Percentiles rank a stretch among this genome's conserved stretches.
Conservation (phyloP, 2,113 vertebrate species). For the Rhinogobius similis region DNA sequence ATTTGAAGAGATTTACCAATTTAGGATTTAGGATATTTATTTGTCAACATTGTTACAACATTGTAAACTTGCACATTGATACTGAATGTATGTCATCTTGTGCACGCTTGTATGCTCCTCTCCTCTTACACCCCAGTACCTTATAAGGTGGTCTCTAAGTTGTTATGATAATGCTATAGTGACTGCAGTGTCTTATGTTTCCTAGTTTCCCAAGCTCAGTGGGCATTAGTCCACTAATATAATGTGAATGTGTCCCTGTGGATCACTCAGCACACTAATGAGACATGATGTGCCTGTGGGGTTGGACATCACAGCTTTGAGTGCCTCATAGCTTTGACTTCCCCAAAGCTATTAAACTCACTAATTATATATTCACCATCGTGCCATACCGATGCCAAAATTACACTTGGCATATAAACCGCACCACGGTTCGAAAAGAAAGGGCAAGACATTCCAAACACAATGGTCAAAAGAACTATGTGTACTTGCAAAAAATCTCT, state of each 20-base stretch:
- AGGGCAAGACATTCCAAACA: slow-evolving; percentile 26
- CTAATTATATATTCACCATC: slow-evolving; percentile 63
- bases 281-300: slow-evolving; percentile 35
- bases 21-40: not conserved
- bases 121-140: not conserved
- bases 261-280: slow-evolving; percentile 48
- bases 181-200: slow-evolving; percentile 18
- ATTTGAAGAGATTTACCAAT: not conserved
- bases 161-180: not conserved
- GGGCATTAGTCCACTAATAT: slow-evolving; percentile 29
- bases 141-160: not conserved
- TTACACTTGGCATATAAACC: slow-evolving; percentile 70
- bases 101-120: not conserved
- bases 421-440: slow-evolving; percentile 42
- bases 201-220: slow-evolving; percentile 9
- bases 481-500: not conserved
- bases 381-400: slow-evolving; percentile 54
- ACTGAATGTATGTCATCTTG: not conserved
- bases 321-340: slow-evolving; percentile 40
- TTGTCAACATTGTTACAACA: not conserved
- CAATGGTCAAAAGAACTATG: slow-evolving; percentile 12
- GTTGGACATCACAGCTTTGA: slow-evolving; percentile 43
- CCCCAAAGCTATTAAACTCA: slow-evolving; percentile 55
- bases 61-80: not conserved
- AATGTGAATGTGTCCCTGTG: slow-evolving; percentile 47